Evolutionary conservation across 2,113 vertebrate species (phyloP), one percentile per base, ranked within the genome.

Genomic region (Aptenodytes forsteri): DNA sequence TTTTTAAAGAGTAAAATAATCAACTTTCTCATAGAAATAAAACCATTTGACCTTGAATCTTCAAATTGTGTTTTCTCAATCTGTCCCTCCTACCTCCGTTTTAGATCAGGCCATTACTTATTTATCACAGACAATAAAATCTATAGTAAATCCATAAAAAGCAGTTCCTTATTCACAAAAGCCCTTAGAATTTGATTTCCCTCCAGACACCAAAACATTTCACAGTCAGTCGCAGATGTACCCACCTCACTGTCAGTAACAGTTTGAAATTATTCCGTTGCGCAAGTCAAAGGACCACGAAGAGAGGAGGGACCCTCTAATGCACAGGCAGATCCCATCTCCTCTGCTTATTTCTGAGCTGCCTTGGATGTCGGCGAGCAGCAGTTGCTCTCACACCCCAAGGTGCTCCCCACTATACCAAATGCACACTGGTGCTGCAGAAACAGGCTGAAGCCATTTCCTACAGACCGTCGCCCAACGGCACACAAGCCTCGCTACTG

Each of bases 1-100:
- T 86, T 69, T 59, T 91, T 75, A 23, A 92, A 55, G 50, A 61
- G 58, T 14, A 86, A 93, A 70, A 81, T 50, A 58, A 75, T 52
- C 62, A 47, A 12, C 15, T 88, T 83, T 77, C 40, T 92, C 67
- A 44, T 3, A 56, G 93, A 86, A 93, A 76, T 87, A 95, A 95
- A 97, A 97, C 70, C 83, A 97, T 97, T 90, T 97, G 90, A 97
- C 95, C 90, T 97, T 75, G 52, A 90, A 61, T 84, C 58, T 94
- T 91, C 83, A 89, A 89, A 83, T n/a, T 58, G 13, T 42, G 14
- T 81, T 80, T 90, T 54, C 42, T 79, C 47, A 16, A 73, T 80
- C 69, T 81, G 70, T 76, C 73, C 65, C 58, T 95, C 73, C 66
- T 52, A 21, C 26, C 62, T 78, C 70, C 25, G 3, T 67, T 94